These are phyloP conservation scores for Diaprepes abbreviatus DNA, from an alignment of 2,888 invertebrate species.

Conservation along the genomic window DNA sequence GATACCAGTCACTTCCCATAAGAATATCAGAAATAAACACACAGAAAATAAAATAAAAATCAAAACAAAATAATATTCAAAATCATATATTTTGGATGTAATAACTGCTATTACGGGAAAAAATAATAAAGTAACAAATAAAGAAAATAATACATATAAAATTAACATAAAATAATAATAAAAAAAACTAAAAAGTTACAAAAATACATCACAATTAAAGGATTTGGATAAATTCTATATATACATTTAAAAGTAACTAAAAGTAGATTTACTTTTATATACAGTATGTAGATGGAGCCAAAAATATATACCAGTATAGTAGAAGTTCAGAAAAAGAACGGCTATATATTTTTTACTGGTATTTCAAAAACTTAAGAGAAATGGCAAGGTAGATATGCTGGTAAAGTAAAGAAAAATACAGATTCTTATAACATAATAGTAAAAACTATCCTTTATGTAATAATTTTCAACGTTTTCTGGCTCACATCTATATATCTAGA, in stretches of 20 bases:
- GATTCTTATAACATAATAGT: too few relatives aligned
- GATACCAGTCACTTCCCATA: too few relatives aligned
- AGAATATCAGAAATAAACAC: too few relatives aligned
- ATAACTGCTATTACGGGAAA: conserved; percentile 15
- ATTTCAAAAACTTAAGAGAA: too few relatives aligned
- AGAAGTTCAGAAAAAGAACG: too few relatives aligned
- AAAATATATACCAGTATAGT: too few relatives aligned
- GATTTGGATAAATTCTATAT: conserved; percentile 32
- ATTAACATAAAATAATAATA: conserved; percentile 26
- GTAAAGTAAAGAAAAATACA: too few relatives aligned
- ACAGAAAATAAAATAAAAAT: conserved; percentile 9
- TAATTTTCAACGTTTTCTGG: too few relatives aligned
- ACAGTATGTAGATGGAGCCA: conserved; percentile 7
- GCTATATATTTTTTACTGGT: too few relatives aligned
- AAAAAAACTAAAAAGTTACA: conserved; percentile 22
- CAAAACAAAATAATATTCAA: conserved; percentile 29
- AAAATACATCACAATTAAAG: conserved; percentile 35
- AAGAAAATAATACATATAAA: conserved; percentile 23
- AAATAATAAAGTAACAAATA: conserved; percentile 31
- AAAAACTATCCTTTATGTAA: too few relatives aligned
- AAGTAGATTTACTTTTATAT: conserved; percentile 10
- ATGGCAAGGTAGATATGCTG: too few relatives aligned
- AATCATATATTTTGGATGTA: conserved; percentile 22
- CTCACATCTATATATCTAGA: not conserved
- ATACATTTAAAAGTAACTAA: conserved; percentile 25